phyloP scores from a whole-genome alignment of 2,888 invertebrate genomes.

The Torymus aiolomorphi region DNA sequence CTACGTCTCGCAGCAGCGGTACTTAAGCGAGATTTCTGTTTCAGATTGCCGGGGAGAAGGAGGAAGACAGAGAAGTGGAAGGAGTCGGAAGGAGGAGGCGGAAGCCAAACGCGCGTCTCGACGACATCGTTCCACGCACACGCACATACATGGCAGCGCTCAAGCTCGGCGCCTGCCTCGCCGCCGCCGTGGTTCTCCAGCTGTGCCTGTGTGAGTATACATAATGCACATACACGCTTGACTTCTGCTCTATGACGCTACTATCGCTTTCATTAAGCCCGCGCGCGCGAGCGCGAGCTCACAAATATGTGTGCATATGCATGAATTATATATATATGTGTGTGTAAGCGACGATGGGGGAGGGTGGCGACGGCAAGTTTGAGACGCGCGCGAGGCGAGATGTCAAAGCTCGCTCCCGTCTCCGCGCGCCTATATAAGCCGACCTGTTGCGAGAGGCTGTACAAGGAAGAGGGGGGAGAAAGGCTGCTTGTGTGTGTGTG shows the following conservation, averaged over 20 bases:
- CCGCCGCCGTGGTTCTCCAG: constrained; percentile 65
- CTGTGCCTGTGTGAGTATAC: constrained; percentile 71
- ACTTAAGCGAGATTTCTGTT: constrained; percentile 64
- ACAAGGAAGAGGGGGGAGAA: background rate
- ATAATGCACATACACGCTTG: background rate
- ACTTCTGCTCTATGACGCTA: background rate
- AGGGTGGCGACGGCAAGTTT: background rate
- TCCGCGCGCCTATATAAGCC: background rate
- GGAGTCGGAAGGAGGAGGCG: too few relatives aligned
- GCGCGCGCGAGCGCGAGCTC: background rate
- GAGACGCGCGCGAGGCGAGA: constrained; percentile 41
- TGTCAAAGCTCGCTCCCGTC: constrained; percentile 12
- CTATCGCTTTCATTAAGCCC: constrained; percentile 47
- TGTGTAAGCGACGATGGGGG: background rate
- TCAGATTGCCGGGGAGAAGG: constrained; percentile 60
- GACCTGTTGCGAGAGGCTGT: constrained; percentile 39
- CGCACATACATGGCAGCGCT: constrained; percentile 69
- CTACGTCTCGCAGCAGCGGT: constrained; percentile 11
- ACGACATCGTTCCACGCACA: too few relatives aligned
- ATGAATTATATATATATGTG: constrained; percentile 14
- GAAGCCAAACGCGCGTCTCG: too few relatives aligned
- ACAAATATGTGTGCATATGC: background rate
- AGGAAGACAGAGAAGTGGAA: too few relatives aligned
- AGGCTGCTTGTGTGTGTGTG: too few relatives aligned
- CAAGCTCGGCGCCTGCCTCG: constrained; percentile 70